Percentiles rank a stretch among this genome's conserved stretches.
Evolutionary conservation across 2,888 invertebrate species (phyloP).

Genomic region (Athrips mouffetella): DNA sequence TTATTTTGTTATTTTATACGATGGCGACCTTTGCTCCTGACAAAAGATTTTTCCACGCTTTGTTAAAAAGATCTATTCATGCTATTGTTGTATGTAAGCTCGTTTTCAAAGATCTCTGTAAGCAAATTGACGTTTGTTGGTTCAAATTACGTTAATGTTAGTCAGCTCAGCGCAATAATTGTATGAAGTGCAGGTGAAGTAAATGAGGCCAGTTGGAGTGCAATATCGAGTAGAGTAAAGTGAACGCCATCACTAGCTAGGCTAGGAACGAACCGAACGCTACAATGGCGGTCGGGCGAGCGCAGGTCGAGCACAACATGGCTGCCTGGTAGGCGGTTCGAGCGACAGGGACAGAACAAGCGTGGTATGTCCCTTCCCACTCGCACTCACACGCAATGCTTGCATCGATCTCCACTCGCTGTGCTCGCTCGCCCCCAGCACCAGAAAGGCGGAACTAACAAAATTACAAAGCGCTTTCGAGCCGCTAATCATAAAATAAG

Average conservation of each 20-base stretch:
- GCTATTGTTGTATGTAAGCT: too few relatives aligned
- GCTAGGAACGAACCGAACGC: slow-evolving; percentile 64
- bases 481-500: slow-evolving; percentile 80
- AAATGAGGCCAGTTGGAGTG: slow-evolving; percentile 3
- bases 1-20: neutral
- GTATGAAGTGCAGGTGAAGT: neutral
- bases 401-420: slow-evolving; percentile 76
- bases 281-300: slow-evolving; percentile 78
- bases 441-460: slow-evolving; percentile 79
- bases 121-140: too few relatives aligned
- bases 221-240: slow-evolving; percentile 50
- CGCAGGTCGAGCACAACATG: slow-evolving; percentile 79
- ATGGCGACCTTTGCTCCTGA: too few relatives aligned
- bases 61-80: too few relatives aligned
- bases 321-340: slow-evolving; percentile 78
- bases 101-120: too few relatives aligned
- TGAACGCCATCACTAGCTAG: slow-evolving; percentile 68
- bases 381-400: slow-evolving; percentile 69
- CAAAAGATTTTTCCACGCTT: too few relatives aligned
- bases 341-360: slow-evolving; percentile 59
- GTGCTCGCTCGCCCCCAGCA: slow-evolving; percentile 77
- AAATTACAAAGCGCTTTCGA: slow-evolving; percentile 79
- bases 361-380: slow-evolving; percentile 48
- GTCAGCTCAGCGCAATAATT: too few relatives aligned
- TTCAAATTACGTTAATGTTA: too few relatives aligned